A percentile compares a stretch with the other conserved stretches of the same genome.
phyloP scores from a whole-genome alignment of 2,797 vertebrate species.

The Halcyon chelicuti region DNA sequence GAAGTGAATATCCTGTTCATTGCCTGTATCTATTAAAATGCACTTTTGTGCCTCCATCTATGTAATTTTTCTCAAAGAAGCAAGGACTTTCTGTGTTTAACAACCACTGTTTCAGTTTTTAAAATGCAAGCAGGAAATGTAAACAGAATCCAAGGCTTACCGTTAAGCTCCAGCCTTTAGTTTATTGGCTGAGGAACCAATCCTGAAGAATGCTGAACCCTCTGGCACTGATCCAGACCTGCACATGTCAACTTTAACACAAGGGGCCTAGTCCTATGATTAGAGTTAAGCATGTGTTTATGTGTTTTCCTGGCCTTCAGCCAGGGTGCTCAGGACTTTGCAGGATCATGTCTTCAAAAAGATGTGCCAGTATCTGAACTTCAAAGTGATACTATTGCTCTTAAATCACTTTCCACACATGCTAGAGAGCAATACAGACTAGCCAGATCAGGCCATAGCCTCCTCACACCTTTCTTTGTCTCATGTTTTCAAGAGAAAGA shows the following conservation, averaged over 20 bases:
- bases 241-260: constrained; percentile 56
- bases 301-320: constrained; percentile 49
- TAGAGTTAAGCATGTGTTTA: constrained; percentile 68
- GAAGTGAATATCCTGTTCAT: background rate
- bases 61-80: background rate
- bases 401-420: constrained; percentile 50
- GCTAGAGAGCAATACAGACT: background rate
- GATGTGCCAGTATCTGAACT: constrained; percentile 2
- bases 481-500: background rate
- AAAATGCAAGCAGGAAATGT: constrained; percentile 31
- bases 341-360: constrained; percentile 37
- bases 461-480: constrained; percentile 32
- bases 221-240: constrained; percentile 33
- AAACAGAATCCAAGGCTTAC: constrained; percentile 39
- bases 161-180: background rate
- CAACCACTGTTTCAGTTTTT: background rate
- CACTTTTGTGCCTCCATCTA: background rate
- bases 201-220: constrained; percentile 43
- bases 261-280: constrained; percentile 27
- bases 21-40: background rate
- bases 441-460: background rate
- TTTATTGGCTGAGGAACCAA: constrained; percentile 41
- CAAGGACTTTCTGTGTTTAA: background rate
- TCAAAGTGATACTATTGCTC: constrained; percentile 57
- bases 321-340: constrained; percentile 36